Percentiles rank a stretch among this genome's conserved stretches.
Evolutionary conservation across 2,797 vertebrate species (phyloP).

Genomic region (Poeciliopsis infans): DNA sequence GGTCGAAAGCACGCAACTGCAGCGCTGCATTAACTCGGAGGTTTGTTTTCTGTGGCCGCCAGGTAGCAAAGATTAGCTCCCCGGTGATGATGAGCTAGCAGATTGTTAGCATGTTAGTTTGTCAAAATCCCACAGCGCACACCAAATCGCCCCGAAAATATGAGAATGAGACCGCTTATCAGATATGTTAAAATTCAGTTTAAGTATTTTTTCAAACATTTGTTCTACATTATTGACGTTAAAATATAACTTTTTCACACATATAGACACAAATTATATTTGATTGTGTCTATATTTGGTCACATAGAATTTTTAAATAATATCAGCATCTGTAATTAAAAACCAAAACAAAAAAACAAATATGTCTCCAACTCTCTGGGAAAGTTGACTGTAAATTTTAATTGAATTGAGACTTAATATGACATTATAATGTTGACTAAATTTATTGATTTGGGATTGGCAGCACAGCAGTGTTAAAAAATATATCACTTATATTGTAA

Average conservation of each 20-base stretch:
- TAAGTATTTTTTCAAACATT: not conserved
- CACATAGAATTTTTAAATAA: not conserved
- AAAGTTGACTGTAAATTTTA: not conserved
- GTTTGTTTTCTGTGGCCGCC: not conserved
- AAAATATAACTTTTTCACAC: not conserved
- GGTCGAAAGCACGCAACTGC: not conserved
- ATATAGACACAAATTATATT: not conserved
- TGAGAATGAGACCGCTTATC: not conserved
- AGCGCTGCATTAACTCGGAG: not conserved
- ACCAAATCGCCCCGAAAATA: not conserved
- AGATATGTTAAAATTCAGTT: not conserved
- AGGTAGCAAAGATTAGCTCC: conserved; percentile 1
- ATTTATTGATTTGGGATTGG: not conserved
- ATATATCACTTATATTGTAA: not conserved
- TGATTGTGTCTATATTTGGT: not conserved
- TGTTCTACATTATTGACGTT: not conserved
- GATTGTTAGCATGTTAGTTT: not conserved
- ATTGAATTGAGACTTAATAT: not conserved
- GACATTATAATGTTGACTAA: too few species aligned
- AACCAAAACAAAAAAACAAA: not conserved
- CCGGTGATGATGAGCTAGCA: not conserved
- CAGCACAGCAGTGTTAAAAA: not conserved
- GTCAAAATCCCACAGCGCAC: not conserved
- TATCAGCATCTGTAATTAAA: not conserved
- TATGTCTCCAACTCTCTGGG: not conserved